Conservation (phyloP, 2,113 vertebrate species). For the Nesoenas mayeri region DNA sequence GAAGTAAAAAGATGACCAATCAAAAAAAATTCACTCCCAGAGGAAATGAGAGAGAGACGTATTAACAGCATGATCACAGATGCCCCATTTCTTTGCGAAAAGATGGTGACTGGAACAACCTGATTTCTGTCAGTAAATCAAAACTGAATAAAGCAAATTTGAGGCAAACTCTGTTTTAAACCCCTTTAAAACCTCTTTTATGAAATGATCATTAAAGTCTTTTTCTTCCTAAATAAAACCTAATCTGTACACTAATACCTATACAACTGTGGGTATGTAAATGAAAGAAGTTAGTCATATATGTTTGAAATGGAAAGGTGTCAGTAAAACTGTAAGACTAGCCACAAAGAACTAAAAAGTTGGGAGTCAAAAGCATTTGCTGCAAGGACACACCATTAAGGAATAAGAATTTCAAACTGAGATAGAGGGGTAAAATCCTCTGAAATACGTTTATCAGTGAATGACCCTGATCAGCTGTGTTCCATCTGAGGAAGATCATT, state of each 20-base stretch:
- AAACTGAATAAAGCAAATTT: neutral
- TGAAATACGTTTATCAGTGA: slow-evolving; percentile 77
- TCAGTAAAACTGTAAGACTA: neutral
- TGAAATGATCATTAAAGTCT: neutral
- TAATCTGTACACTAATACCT: neutral
- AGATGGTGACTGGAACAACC: neutral
- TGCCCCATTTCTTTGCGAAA: neutral
- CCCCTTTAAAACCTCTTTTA: neutral
- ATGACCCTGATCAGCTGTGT: slow-evolving; percentile 74
- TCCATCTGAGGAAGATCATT: slow-evolving; percentile 67
- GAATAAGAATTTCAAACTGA: slow-evolving; percentile 71
- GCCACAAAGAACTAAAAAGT: slow-evolving; percentile 33
- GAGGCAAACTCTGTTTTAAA: neutral
- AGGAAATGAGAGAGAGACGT: neutral
- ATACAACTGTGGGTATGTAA: neutral
- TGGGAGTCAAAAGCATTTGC: slow-evolving; percentile 31
- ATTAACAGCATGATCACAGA: neutral
- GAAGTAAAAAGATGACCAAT: neutral
- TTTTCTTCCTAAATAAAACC: neutral
- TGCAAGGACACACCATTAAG: slow-evolving; percentile 67
- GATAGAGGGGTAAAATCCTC: slow-evolving; percentile 73
- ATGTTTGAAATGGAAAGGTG: slow-evolving; percentile 28
- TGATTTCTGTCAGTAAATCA: neutral
- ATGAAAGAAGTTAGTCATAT: neutral
- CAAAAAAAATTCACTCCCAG: neutral